Evolutionary conservation across 2,113 vertebrate genomes (phyloP), one percentile per base, ranked within the genome.

Genomic region (Martes martes): DNA sequence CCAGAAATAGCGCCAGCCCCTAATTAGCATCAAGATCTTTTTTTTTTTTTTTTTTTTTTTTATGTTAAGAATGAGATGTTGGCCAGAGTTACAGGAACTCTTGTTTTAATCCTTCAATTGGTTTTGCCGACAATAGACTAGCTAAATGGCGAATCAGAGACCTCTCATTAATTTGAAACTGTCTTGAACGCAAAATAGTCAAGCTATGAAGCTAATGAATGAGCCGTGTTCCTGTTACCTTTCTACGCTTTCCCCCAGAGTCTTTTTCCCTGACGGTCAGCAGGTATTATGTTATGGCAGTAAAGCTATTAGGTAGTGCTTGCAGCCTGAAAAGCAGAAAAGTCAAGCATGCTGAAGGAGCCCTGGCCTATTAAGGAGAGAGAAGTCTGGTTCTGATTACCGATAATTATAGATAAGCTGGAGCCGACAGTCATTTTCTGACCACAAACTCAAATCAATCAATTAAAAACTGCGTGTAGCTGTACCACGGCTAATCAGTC

Each of bases 361-460:
- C 93, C 97, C 97, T 97, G 97, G 84, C 94, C 97, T 89, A 96
- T 98, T 98, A 98, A 96, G 93, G 98, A 97, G 91, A 97, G 97
- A 97, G 97, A 98, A 97, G 97, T 98, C 99, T 99, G 99, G 95
- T 98, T 99, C 98, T 98, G 98, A 98, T 99, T 99, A 99, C 97
- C 98, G 97, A 98, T 98, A 99, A 99, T 99, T 99, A 99, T 36
- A 99, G 99, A 99, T 99, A 99, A 99, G 98, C 98, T 98, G 98
- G 98, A 98, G 98, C 98, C 98, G 98, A 99, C 99, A 98, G 98
- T 99, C 97, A 97, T 98, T 99, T 98, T 99, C 97, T 99, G 98
- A 99, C 99, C 98, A 71, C 98, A 99, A 99, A 99, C 98, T 98
- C 98, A 97, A 99, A 99, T 99, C 99, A 99, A 99, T 99, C 99